These are phyloP conservation scores for Diorhabda carinulata DNA, from an alignment of 1,140 invertebrate species.

Conservation along the genomic window DNA sequence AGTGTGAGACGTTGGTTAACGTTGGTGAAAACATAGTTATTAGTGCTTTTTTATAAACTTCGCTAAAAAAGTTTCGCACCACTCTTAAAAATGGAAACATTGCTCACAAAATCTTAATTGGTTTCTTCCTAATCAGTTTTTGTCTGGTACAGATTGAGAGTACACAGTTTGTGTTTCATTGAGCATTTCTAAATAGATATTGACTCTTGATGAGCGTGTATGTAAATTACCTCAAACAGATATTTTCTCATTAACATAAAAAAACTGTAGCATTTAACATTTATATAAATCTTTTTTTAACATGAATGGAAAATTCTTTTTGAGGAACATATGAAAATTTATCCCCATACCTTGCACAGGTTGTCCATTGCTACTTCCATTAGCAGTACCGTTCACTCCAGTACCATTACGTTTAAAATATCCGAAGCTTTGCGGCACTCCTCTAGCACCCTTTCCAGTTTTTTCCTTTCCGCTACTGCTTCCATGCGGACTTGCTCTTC, in stretches of 20 bases:
- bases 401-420: conserved; percentile 76
- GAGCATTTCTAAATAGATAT: not conserved
- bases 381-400: conserved; percentile 38
- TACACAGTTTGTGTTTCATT: no score
- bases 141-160: no score
- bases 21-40: no score
- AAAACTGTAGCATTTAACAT: not conserved
- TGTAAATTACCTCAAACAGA: no score
- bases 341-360: conserved; percentile 7
- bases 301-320: no score
- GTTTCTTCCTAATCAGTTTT: no score
- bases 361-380: conserved; percentile 24
- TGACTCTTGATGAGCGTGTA: not conserved
- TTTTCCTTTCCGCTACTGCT: conserved; percentile 33
- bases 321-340: not conserved
- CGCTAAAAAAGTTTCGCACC: no score
- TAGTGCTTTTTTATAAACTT: no score
- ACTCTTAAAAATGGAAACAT: no score
- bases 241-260: no score
- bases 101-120: no score
- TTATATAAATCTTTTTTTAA: not conserved
- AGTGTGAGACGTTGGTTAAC: no score
- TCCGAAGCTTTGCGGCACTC: conserved; percentile 74
- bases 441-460: conserved; percentile 45
- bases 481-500: conserved; percentile 47